Evolutionary conservation across 2,113 vertebrate genomes (phyloP).

Genomic region (Istiophorus platypterus): DNA sequence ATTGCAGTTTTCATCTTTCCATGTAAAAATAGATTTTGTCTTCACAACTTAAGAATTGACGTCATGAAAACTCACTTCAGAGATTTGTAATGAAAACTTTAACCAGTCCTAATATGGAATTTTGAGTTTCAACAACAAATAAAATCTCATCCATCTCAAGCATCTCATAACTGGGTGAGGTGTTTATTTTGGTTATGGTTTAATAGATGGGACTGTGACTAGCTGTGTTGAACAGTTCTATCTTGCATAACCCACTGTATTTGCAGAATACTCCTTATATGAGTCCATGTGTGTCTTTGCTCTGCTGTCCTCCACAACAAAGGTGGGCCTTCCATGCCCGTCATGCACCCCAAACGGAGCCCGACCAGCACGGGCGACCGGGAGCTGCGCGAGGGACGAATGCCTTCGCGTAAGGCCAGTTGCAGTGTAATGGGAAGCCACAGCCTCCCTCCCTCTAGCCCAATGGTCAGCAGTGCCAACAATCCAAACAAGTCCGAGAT

Average conservation of each 20-base stretch:
- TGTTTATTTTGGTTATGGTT: too few species aligned
- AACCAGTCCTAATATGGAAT: too few species aligned
- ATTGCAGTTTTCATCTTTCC: not conserved
- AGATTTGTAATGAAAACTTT: too few species aligned
- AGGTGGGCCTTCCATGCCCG: slow-evolving; percentile 92
- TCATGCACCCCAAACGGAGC: slow-evolving; percentile 93
- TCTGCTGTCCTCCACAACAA: slow-evolving; percentile 78
- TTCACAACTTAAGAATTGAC: not conserved
- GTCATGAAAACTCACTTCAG: not conserved
- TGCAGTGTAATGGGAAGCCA: slow-evolving; percentile 89
- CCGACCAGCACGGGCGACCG: slow-evolving; percentile 90
- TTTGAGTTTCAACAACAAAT: too few species aligned
- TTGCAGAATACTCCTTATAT: slow-evolving; percentile 76
- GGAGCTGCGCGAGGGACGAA: slow-evolving; percentile 90
- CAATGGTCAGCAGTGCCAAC: slow-evolving; percentile 96
- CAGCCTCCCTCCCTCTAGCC: slow-evolving; percentile 92
- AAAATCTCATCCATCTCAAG: too few species aligned
- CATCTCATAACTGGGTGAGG: too few species aligned
- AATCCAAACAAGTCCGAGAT: slow-evolving; percentile 97
- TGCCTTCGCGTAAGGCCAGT: slow-evolving; percentile 90
- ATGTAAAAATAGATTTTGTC: not conserved
- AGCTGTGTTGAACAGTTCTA: too few species aligned
- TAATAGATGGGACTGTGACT: too few species aligned
- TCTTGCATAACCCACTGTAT: not conserved
- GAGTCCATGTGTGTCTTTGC: slow-evolving; percentile 72